A percentile compares a stretch with the other conserved stretches of the same genome.
phyloP scores from a whole-genome alignment of 92 coral and sea anemone genomes.

The Blastomussa wellsi region DNA sequence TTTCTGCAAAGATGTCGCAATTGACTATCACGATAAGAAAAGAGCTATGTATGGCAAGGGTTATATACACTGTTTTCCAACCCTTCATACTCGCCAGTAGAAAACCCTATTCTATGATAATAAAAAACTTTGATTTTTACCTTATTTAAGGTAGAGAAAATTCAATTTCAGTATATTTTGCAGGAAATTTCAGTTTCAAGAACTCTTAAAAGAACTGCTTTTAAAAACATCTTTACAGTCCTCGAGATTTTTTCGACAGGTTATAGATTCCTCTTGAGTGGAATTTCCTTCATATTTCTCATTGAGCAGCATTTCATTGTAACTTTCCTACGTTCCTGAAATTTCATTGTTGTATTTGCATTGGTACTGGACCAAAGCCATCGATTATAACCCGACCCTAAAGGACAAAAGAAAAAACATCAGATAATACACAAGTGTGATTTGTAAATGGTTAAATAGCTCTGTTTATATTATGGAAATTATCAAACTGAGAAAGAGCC shows the following conservation, averaged over 20 bases:
- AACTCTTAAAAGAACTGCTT: constrained; percentile 4
- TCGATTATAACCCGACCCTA: constrained; percentile 18
- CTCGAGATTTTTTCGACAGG: not conserved
- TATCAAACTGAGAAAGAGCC: not conserved
- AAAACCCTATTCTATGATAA: not conserved
- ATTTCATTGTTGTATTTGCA: constrained; percentile 1
- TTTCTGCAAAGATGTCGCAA: not conserved
- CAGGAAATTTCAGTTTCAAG: not conserved
- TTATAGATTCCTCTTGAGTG: not conserved
- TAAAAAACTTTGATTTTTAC: not conserved
- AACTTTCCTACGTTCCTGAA: not conserved
- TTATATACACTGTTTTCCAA: not conserved
- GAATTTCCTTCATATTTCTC: not conserved
- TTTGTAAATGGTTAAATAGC: not conserved
- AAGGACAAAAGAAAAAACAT: not conserved
- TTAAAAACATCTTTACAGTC: constrained; percentile 4
- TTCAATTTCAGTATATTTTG: not conserved
- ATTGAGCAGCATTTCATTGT: not conserved
- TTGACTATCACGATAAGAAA: not conserved
- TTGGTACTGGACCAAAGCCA: constrained; percentile 2
- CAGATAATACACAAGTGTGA: not conserved
- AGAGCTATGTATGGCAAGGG: not conserved
- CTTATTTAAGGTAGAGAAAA: not conserved
- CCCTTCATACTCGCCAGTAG: not conserved
- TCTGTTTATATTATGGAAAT: not conserved